Base-by-base conservation (phyloP, 1,140 invertebrate species). In the Venustaconcha ellipsiformis region DNA sequence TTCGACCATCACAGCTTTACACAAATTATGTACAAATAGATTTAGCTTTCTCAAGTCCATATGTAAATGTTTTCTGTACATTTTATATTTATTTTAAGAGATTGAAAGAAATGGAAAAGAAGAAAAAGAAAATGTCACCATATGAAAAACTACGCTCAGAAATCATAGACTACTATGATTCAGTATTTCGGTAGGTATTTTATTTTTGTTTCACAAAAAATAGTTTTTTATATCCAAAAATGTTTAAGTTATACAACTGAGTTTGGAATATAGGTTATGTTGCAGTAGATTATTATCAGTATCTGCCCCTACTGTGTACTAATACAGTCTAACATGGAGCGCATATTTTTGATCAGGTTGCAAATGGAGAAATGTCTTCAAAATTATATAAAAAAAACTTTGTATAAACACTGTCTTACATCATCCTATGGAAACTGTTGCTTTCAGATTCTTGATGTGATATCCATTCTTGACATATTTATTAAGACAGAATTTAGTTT, bases 51-150 rank as follows among this genome's bases (percentile, higher is more conserved):
- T 48, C 37, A 67, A 26, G 15, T 56, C 23, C 14, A 68, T 26
- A n/a, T 60, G 17, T 64, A 71, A 71, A 14, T 71, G 62, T 26
- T 72, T 37, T 67, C 30, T 67, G 3, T 74, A 13, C 60, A 17
- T 69, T 72, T 68, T n/a, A n/a, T n/a, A n/a, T n/a, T 76, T 17
- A 23, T n/a, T 78, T 81, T 48, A 75, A 75, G 88, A 86, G 67
- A 72, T 78, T 90, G 23, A 83, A 86, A 72, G 84, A 87, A 68
- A 81, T 86, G 76, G 81, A 83, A n/a, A 83, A 86, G 57, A 83
- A 84, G 70, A 83, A 85, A 56, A 88, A 87, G 78, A 85, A 84
- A 68, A 63, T 81, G 63, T 81, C 87, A 58, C 85, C 85, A 4
- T 90, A 86, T 78, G 87, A 88, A 73, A 82, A 81, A 60, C 64